Evolutionary conservation across 2,888 invertebrate species (phyloP).

Genomic region (Heterodera filipjevi): DNA sequence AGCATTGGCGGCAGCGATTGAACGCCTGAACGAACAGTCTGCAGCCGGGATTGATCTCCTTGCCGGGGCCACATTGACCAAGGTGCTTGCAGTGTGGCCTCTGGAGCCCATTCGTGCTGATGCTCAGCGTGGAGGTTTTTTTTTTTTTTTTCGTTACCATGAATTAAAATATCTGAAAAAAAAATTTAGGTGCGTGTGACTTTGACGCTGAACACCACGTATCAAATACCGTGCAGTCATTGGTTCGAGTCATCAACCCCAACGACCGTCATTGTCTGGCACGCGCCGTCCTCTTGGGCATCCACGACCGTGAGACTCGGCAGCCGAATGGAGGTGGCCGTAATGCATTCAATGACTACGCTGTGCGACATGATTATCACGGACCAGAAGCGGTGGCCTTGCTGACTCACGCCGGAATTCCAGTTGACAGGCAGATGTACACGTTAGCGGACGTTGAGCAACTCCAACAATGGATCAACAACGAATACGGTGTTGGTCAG

Average conservation of each 20-base stretch:
- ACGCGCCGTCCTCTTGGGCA: neutral
- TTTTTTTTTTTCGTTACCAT: too few species aligned
- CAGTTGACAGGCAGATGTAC: neutral
- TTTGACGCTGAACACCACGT: neutral
- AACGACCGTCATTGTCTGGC: constrained; percentile 13
- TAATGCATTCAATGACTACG: neutral
- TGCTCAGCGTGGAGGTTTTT: neutral
- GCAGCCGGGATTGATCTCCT: constrained; percentile 10
- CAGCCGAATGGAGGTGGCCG: neutral
- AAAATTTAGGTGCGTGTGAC: neutral
- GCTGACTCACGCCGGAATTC: neutral
- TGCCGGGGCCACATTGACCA: neutral
- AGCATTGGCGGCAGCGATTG: constrained; percentile 15
- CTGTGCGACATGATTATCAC: neutral
- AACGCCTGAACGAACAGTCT: constrained; percentile 15
- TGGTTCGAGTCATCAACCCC: neutral
- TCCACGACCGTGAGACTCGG: neutral
- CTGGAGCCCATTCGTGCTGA: neutral
- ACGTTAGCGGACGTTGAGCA: neutral
- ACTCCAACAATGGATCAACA: neutral
- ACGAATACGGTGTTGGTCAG: neutral
- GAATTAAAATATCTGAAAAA: too few species aligned
- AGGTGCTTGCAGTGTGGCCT: constrained; percentile 27
- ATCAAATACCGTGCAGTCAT: neutral
- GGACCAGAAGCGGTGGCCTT: neutral